Base-by-base conservation (phyloP, 2,113 vertebrate species). In the Podarcis cretensis region DNA sequence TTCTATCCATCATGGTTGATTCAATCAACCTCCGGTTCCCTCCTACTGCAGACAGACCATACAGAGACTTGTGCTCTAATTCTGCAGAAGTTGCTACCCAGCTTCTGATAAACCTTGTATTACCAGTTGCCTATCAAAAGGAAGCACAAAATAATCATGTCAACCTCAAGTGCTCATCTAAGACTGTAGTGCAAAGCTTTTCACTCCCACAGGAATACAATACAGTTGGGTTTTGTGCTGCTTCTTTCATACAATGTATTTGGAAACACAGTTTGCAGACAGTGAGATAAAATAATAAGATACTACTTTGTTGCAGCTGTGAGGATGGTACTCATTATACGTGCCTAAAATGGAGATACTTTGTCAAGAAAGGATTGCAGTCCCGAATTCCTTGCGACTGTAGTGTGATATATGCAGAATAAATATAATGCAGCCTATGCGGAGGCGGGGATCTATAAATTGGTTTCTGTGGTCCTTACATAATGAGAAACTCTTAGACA, bases 151-250 rank as follows among this genome's bases (percentile, higher is more conserved):
- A 91, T 87, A 93, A 84, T 89, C 79, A 86, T 18, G 74, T 86
- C 85, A 83, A 83, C 65, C 68, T 75, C 91, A 94, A n/a, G 35
- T 89, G 90, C n/a, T 90, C 94, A 93, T 92, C 87, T 57, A 71
- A 90, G 77, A 66, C 84, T 85, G 57, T 68, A 81, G 32, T 65
- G 88, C 74, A 91, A 90, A 92, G 48, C 30, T 77, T 75, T 85
- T 75, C 90, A 87, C 89, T 95, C 91, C 91, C 77, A 81, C 54
- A 90, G 84, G 85, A 74, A 91, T 95, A 94, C 76, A 92, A 87
- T 96, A 93, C 88, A 87, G 91, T 87, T 86, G 84, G 74, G 91
- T 87, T 95, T 96, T 91, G 40, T 65, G 83, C 69, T 90, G 6
- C 63, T 95, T 88, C 59, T 89, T 93, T 90, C 84, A 69, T 78